Conservation (phyloP, 2,797 vertebrate species). For the Onychomys leucogaster region DNA sequence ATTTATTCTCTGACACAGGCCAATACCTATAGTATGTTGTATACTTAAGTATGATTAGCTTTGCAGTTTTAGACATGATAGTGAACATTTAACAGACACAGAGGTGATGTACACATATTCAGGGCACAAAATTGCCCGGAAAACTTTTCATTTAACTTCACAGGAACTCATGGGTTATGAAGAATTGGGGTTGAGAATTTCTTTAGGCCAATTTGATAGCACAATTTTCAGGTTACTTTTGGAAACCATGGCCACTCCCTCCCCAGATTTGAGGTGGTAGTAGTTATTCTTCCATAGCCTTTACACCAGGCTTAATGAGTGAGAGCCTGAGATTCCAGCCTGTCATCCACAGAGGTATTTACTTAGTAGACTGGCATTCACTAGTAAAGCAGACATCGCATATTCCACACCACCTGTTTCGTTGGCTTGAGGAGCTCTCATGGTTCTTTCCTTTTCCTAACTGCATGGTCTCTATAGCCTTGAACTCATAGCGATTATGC, state of each 20-base stretch:
- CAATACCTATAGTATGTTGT: neutral
- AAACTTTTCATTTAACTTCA: neutral
- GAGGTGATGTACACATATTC: neutral
- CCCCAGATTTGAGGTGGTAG: neutral
- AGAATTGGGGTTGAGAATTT: constrained; percentile 29
- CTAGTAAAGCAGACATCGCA: neutral
- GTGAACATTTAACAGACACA: neutral
- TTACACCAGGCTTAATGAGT: neutral
- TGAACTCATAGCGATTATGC: no score
- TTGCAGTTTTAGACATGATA: neutral
- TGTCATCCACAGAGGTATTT: neutral
- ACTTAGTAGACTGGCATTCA: neutral
- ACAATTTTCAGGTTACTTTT: constrained; percentile 33
- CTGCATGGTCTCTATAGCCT: neutral
- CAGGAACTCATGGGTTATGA: neutral
- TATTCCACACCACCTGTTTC: neutral
- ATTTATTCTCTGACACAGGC: constrained; percentile 21
- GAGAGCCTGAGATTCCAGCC: neutral
- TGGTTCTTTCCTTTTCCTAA: neutral
- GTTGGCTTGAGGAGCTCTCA: neutral
- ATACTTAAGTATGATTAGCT: neutral
- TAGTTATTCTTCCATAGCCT: neutral
- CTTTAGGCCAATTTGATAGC: neutral
- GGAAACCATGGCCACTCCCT: neutral
- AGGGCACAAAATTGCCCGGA: neutral